phyloP scores from a whole-genome alignment of 2,888 invertebrate genomes.

The Phaedon cochleariae region DNA sequence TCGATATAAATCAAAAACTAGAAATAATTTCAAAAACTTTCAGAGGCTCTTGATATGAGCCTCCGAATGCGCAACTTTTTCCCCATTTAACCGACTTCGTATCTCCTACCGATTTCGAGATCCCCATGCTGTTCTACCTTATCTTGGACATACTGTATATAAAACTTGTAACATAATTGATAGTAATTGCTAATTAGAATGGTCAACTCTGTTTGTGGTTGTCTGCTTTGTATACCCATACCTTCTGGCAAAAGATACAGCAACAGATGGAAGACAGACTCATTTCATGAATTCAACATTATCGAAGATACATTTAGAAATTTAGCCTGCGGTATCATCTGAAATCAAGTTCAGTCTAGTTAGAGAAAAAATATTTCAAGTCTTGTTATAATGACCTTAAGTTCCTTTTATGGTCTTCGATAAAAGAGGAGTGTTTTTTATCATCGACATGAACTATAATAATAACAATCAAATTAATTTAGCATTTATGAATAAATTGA shows the following conservation, averaged over 20 bases:
- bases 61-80: too few species aligned
- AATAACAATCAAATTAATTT: neutral
- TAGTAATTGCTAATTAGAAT: too few species aligned
- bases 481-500: neutral
- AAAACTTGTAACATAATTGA: too few species aligned
- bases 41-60: too few species aligned
- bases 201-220: neutral
- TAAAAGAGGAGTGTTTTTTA: neutral
- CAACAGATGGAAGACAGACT: neutral
- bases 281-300: neutral
- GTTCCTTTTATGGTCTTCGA: neutral
- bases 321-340: neutral
- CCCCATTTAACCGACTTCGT: too few species aligned
- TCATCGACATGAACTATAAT: neutral
- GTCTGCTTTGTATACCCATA: neutral
- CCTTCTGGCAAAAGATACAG: neutral
- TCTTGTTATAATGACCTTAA: neutral
- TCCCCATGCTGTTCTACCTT: too few species aligned
- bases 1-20: too few species aligned
- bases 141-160: too few species aligned
- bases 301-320: conserved; percentile 1
- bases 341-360: neutral
- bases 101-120: too few species aligned
- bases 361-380: neutral
- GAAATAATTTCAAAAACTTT: too few species aligned